These are phyloP conservation scores for Helicoverpa assulta DNA, from an alignment of 2,888 invertebrate species.

Conservation along the genomic window DNA sequence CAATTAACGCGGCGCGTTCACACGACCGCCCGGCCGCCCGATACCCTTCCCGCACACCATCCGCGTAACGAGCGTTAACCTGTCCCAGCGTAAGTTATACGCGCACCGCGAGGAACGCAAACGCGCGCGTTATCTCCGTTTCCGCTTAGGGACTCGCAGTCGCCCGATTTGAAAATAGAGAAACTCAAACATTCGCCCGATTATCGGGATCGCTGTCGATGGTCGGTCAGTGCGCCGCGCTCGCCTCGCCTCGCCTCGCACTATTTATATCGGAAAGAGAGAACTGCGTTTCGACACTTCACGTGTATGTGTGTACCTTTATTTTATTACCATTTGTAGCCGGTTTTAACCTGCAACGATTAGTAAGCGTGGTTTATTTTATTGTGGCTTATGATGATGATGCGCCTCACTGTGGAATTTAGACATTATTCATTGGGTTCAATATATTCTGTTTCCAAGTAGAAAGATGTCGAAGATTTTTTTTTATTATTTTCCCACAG, in stretches of 20 bases:
- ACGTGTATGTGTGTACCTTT: slow-evolving; percentile 84
- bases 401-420: slow-evolving; percentile 73
- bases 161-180: slow-evolving; percentile 88
- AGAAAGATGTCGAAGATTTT: neutral
- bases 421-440: slow-evolving; percentile 64
- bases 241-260: slow-evolving; percentile 81
- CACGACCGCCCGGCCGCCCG: slow-evolving; percentile 75
- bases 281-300: slow-evolving; percentile 86
- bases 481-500: neutral
- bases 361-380: slow-evolving; percentile 84
- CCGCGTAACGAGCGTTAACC: slow-evolving; percentile 71
- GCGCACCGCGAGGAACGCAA: slow-evolving; percentile 70
- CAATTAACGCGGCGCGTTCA: slow-evolving; percentile 88
- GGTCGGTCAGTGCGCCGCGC: slow-evolving; percentile 87
- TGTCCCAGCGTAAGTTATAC: slow-evolving; percentile 62
- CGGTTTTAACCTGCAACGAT: slow-evolving; percentile 87
- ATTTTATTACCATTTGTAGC: slow-evolving; percentile 89
- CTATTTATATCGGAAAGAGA: slow-evolving; percentile 89
- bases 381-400: slow-evolving; percentile 82
- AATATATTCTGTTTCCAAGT: slow-evolving; percentile 35
- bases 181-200: slow-evolving; percentile 88
- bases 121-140: slow-evolving; percentile 73
- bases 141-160: slow-evolving; percentile 71
- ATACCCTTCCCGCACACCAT: slow-evolving; percentile 75
- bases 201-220: slow-evolving; percentile 89